Evolutionary conservation across 1,140 invertebrate species (phyloP), one percentile per base, ranked within the genome.

Genomic region (Drosophila prosaltans): DNA sequence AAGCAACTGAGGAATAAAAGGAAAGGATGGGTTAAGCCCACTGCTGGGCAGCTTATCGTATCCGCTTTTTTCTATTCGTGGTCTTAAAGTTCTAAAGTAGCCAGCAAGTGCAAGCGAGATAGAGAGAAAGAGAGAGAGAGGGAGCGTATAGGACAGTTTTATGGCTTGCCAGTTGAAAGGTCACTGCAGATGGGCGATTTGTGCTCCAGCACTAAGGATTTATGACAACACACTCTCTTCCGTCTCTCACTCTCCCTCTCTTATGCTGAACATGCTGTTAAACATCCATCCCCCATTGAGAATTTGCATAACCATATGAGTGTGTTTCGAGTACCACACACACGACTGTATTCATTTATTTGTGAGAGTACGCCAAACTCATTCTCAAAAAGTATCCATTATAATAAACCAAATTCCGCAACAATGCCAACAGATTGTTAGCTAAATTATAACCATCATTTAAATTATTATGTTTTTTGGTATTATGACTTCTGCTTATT

Each of bases 141-240:
- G 7, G 6, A 48, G 45, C 32, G 1, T 6, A 36, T 36, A 77
- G 43, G 80, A 79, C 80, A 88, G 80, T 80, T 88, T 88, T 88
- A 88, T 88, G 77, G 83, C 32, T 70, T 58, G 67, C 26, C 80
- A 80, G 83, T 88, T 88, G 84, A 88, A 89, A 88, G 84, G 83
- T 88, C 83, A 88, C 76, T 80, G 84, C 83, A 88, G 80, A 88
- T 89, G 83, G 80, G 70, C 75, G 82, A 86, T 88, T 86, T 86
- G 82, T 82, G 75, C 63, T 51, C 40, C 71, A 26, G 36, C 51
- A 36, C 10, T 30, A 30, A 64, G 32, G 57, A 79, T 79, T 63
- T 69, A 57, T 65, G 72, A 66, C 70, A 72, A 65, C 72, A 69
- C 10, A 32, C 30, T 65, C 45, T 65, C 71, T 66, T 74, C 74